Base-by-base conservation (phyloP, 2,113 vertebrate genomes). In the Gymnarchus niloticus region DNA sequence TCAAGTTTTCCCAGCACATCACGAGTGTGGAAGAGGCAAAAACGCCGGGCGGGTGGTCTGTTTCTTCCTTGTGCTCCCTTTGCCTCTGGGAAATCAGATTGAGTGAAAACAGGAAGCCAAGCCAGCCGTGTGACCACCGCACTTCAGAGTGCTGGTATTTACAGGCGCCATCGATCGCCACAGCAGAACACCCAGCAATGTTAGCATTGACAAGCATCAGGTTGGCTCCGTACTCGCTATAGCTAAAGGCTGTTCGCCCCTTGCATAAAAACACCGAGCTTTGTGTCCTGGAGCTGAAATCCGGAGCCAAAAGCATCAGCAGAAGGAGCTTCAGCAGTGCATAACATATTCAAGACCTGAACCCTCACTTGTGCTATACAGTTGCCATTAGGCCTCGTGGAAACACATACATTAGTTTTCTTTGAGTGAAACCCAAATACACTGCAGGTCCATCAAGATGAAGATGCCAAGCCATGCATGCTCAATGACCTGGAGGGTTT, bases 71-170 rank as follows among this genome's bases (percentile, higher is more conserved):
- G 84, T n/a, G 51, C 57, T 73, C 81, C 44, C 19, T 19, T 78
- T 56, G 49, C 56, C 65, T 78, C n/a, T 51, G 91, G 92, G 94
- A 93, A 93, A 92, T 90, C 91, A 93, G 87, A 91, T 89, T 89
- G 90, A 93, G 91, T 93, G 90, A 94, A 95, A 95, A 95, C 94
- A 95, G 94, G 94, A 95, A 94, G 92, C 90, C 84, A 84, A 89
- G 88, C 91, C 92, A 90, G 92, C 90, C 89, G 91, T 95, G 93
- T 93, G 93, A 93, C 57, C 33, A 12, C 48, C 33, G 3, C 76
- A 57, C 48, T 76, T 59, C 91, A 90, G 90, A 90, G 89, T 88
- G 91, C 86, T 84, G 88, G 89, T 94, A 94, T 93, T 93, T 92
- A 92, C 48, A 37, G 80, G 48, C 80, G 4, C 28, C 80, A 54